Conservation (phyloP, 2,797 vertebrate species). For the Cheirogaleus major region DNA sequence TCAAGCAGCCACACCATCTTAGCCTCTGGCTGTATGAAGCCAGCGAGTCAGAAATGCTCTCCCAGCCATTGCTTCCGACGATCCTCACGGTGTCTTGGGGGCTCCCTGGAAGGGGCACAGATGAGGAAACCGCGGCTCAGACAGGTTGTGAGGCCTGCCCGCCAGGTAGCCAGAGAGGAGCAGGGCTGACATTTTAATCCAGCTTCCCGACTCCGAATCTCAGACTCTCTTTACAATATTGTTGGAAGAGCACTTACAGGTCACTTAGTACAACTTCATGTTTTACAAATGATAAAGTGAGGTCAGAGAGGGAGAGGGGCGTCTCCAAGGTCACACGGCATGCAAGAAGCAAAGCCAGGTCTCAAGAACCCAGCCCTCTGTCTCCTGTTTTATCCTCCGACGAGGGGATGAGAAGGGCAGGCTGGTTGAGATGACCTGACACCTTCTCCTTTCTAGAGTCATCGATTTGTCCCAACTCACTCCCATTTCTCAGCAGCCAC, state of each 20-base stretch:
- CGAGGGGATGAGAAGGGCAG: not conserved
- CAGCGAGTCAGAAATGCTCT: not conserved
- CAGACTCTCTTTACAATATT: not conserved
- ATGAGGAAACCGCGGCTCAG: not conserved
- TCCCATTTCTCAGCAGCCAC: not conserved
- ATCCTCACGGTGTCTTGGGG: fast-evolving
- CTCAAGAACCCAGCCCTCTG: not conserved
- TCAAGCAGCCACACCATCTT: not conserved
- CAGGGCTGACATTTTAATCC: not conserved
- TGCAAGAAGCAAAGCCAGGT: not conserved
- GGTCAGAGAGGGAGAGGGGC: not conserved
- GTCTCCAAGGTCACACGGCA: not conserved
- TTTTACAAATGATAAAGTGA: not conserved
- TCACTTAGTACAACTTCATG: not conserved
- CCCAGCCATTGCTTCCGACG: not conserved
- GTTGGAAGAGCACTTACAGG: not conserved
- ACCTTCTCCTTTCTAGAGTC: not conserved
- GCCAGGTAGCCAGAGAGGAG: not conserved
- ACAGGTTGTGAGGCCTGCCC: not conserved
- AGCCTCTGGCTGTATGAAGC: not conserved
- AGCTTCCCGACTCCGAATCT: not conserved
- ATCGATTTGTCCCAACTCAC: not conserved
- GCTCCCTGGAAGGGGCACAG: not conserved
- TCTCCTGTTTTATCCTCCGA: not conserved
- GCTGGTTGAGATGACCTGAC: not conserved